Conservation (phyloP, 2,888 invertebrate genomes). For the Acrobasis repandana region DNA sequence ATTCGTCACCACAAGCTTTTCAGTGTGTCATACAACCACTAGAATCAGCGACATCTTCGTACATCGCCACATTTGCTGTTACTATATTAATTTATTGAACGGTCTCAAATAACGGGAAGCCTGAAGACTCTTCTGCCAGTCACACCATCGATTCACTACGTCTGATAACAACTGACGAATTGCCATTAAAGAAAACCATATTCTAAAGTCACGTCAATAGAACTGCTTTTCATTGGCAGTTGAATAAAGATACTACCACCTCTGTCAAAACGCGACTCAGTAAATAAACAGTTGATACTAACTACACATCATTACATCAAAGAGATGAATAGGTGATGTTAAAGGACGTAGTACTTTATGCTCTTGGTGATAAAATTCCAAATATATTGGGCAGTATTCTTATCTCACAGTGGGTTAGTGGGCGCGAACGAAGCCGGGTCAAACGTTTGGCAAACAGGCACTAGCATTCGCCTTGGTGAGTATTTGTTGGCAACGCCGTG, state of each 20-base stretch:
- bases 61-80: slow-evolving; percentile 30
- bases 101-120: slow-evolving; percentile 68
- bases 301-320: slow-evolving; percentile 78
- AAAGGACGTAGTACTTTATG: slow-evolving; percentile 63
- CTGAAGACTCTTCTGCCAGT: slow-evolving; percentile 75
- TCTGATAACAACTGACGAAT: slow-evolving; percentile 33
- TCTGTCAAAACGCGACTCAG: slow-evolving; percentile 49
- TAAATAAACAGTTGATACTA: slow-evolving; percentile 80
- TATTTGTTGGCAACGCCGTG: slow-evolving; percentile 59
- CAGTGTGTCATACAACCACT: no score
- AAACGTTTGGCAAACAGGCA: slow-evolving; percentile 73
- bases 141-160: slow-evolving; percentile 51
- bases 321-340: slow-evolving; percentile 64
- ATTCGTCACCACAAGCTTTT: not conserved
- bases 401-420: slow-evolving; percentile 74
- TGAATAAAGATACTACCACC: slow-evolving; percentile 46
- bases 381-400: slow-evolving; percentile 53
- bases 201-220: slow-evolving; percentile 36
- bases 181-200: slow-evolving; percentile 35
- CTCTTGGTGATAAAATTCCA: slow-evolving; percentile 49
- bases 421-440: slow-evolving; percentile 71
- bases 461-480: slow-evolving; percentile 66
- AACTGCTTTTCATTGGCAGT: slow-evolving; percentile 39
- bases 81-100: slow-evolving; percentile 76
- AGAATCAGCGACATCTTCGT: slow-evolving; percentile 22